phyloP scores from a whole-genome alignment of 2,888 invertebrate species.

The Leucophenga montana region DNA sequence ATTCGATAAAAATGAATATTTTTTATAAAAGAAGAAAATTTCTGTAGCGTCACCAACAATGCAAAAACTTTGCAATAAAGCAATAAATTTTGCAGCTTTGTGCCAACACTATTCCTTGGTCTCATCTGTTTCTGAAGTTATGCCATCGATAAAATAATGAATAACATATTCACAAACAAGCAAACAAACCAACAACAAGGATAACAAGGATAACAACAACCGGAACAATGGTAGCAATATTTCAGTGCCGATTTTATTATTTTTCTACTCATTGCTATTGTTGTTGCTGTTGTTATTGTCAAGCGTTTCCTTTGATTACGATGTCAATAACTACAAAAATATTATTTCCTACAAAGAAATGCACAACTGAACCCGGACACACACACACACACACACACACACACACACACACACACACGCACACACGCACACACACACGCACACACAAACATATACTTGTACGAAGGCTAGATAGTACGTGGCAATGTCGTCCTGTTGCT shows the following conservation, averaged over 20 bases:
- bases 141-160: constrained; percentile 69
- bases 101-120: constrained; percentile 45
- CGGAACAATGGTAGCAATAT: not conserved
- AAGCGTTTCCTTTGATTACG: constrained; percentile 61
- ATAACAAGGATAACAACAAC: too few relatives aligned
- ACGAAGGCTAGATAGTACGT: constrained; percentile 15
- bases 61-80: constrained; percentile 36
- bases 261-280: constrained; percentile 36
- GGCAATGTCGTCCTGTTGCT: constrained; percentile 46
- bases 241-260: constrained; percentile 52
- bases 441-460: too few relatives aligned
- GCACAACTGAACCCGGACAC: constrained; percentile 28
- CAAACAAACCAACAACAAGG: not conserved
- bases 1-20: not conserved
- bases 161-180: constrained; percentile 48
- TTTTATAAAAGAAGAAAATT: too few relatives aligned
- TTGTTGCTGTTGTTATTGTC: constrained; percentile 41
- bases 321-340: constrained; percentile 66
- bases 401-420: not conserved
- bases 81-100: constrained; percentile 63
- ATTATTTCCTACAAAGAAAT: constrained; percentile 50
- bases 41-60: not conserved
- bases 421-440: not conserved
- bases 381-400: not conserved
- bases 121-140: constrained; percentile 65